Evolutionary conservation across 2,888 invertebrate species (phyloP).

Genomic region (Tromatobia lineatoria): DNA sequence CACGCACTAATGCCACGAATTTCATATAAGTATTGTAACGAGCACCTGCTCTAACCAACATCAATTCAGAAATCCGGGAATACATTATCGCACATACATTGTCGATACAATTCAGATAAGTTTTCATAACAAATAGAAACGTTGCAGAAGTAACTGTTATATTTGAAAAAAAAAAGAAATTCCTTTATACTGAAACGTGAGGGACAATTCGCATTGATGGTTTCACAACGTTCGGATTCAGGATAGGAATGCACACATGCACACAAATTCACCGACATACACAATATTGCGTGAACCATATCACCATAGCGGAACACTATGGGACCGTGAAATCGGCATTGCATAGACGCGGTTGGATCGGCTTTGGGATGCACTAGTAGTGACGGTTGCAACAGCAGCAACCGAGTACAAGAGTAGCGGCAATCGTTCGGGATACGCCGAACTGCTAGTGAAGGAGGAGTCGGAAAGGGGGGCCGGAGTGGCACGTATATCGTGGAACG

Average conservation of each 20-base stretch:
- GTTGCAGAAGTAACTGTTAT: neutral
- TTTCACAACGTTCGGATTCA: neutral
- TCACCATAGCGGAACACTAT: neutral
- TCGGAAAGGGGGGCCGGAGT: slow-evolving; percentile 16
- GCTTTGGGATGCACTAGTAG: slow-evolving; percentile 25
- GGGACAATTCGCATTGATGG: neutral
- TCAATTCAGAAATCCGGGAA: neutral
- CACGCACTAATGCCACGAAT: neutral
- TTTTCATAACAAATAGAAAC: neutral
- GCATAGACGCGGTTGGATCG: slow-evolving; percentile 20
- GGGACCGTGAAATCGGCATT: slow-evolving; percentile 22
- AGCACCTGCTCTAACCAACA: no score
- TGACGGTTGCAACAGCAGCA: slow-evolving; percentile 5
- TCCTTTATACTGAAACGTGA: neutral
- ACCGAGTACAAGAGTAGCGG: slow-evolving; percentile 23
- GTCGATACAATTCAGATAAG: neutral
- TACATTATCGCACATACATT: neutral
- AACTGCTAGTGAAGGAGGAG: slow-evolving; percentile 23
- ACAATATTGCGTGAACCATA: neutral
- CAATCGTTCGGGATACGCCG: slow-evolving; percentile 47
- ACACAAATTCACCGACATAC: neutral
- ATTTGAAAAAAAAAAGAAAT: neutral
- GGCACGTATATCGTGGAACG: slow-evolving; percentile 73
- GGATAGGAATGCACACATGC: slow-evolving; percentile 9
- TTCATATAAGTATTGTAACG: neutral